These are phyloP conservation scores for Ectropis crepuscularia DNA, from an alignment of 2,888 invertebrate species.

Conservation along the genomic window DNA sequence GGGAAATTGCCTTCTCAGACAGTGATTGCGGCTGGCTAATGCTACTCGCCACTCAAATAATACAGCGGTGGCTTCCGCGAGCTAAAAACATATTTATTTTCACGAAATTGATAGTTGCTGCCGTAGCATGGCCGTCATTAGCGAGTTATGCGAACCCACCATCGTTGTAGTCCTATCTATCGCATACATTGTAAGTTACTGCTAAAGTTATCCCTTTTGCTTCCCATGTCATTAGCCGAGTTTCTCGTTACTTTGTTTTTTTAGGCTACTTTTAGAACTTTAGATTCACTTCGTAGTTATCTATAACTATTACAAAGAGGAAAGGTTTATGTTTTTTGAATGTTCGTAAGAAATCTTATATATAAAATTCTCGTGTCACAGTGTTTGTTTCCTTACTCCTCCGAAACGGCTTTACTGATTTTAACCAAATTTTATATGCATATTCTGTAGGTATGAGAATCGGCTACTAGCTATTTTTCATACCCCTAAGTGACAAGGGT, in stretches of 20 bases:
- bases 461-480: no score
- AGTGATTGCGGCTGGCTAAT: slow-evolving; percentile 75
- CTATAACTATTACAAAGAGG: no score
- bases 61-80: slow-evolving; percentile 74
- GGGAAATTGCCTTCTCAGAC: slow-evolving; percentile 76
- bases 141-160: slow-evolving; percentile 48
- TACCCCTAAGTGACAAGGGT: no score
- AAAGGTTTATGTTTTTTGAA: no score
- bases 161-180: slow-evolving; percentile 44
- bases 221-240: slow-evolving; percentile 18
- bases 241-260: not conserved
- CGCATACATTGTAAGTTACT: slow-evolving; percentile 38
- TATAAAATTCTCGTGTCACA: no score
- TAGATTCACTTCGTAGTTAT: no score
- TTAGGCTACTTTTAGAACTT: not conserved
- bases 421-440: no score
- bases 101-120: slow-evolving; percentile 70
- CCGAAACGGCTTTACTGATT: no score
- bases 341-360: no score
- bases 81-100: slow-evolving; percentile 74
- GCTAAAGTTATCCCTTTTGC: slow-evolving; percentile 33
- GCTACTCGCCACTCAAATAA: slow-evolving; percentile 67
- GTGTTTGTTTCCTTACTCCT: no score
- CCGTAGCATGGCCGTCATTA: slow-evolving; percentile 63
- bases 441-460: no score